A percentile compares a stretch with the other conserved stretches of the same genome.
phyloP scores from a whole-genome alignment of 2,797 vertebrate genomes.

The Peromyscus eremicus region DNA sequence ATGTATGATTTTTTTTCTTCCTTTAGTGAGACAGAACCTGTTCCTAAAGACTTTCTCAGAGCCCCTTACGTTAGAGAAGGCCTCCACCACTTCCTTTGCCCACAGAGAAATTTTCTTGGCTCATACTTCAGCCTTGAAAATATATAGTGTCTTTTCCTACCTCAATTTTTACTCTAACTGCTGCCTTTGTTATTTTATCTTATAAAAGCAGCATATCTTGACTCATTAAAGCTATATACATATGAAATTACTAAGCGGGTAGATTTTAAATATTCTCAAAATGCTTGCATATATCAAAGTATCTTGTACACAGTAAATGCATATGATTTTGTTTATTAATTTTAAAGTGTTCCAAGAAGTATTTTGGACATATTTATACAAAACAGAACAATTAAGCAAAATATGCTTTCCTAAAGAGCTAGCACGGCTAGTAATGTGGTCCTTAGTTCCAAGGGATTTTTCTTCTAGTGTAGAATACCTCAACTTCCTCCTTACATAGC shows the following conservation, averaged over 20 bases:
- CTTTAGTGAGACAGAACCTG: background rate
- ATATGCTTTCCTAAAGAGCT: background rate
- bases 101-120: background rate
- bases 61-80: background rate
- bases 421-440: background rate
- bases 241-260: background rate
- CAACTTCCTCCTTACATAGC: background rate
- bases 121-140: slow-evolving; percentile 21
- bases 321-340: background rate
- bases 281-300: background rate
- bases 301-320: background rate
- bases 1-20: background rate
- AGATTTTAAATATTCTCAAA: background rate
- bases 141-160: background rate
- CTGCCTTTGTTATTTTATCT: background rate
- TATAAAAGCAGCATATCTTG: background rate
- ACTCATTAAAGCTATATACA: background rate
- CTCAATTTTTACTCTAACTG: slow-evolving; percentile 35
- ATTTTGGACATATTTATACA: background rate
- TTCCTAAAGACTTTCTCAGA: background rate
- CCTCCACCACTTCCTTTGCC: background rate
- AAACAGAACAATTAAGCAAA: background rate
- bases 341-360: background rate
- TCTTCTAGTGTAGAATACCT: background rate
- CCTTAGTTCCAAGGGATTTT: background rate